These are phyloP conservation scores for Ennomos quercinarius DNA, from an alignment of 2,888 invertebrate genomes.

Conservation along the genomic window DNA sequence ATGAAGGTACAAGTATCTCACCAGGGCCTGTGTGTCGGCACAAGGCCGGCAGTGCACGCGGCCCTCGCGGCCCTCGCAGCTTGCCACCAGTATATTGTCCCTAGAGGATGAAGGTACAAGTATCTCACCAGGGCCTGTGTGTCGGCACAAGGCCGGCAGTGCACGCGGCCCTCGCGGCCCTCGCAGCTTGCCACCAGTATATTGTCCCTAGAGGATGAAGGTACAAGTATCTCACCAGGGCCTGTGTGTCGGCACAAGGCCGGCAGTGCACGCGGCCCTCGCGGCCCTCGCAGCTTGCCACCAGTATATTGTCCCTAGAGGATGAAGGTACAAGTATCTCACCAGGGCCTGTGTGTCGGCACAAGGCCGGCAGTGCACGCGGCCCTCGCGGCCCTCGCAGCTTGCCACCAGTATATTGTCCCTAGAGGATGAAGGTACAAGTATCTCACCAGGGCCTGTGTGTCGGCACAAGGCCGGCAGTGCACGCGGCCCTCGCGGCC, in stretches of 20 bases:
- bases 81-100: too few species aligned
- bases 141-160: slow-evolving; percentile 67
- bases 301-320: too few species aligned
- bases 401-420: slow-evolving; percentile 21
- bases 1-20: slow-evolving; percentile 34
- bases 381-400: slow-evolving; percentile 75
- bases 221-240: slow-evolving; percentile 47
- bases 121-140: slow-evolving; percentile 52
- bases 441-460: slow-evolving; percentile 51
- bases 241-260: slow-evolving; percentile 60
- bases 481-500: slow-evolving; percentile 67
- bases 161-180: slow-evolving; percentile 67
- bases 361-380: slow-evolving; percentile 69
- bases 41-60: slow-evolving; percentile 69
- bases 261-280: slow-evolving; percentile 65
- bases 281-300: slow-evolving; percentile 71
- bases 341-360: slow-evolving; percentile 58
- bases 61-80: slow-evolving; percentile 76
- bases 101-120: too few species aligned
- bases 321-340: slow-evolving; percentile 5
- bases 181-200: slow-evolving; percentile 58
- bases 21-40: slow-evolving; percentile 55
- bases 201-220: too few species aligned
- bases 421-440: too few species aligned
- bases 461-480: slow-evolving; percentile 66